Percentiles rank a stretch among this genome's conserved stretches.
phyloP scores from a whole-genome alignment of 2,888 invertebrate genomes.

The Peribatodes rhomboidaria region DNA sequence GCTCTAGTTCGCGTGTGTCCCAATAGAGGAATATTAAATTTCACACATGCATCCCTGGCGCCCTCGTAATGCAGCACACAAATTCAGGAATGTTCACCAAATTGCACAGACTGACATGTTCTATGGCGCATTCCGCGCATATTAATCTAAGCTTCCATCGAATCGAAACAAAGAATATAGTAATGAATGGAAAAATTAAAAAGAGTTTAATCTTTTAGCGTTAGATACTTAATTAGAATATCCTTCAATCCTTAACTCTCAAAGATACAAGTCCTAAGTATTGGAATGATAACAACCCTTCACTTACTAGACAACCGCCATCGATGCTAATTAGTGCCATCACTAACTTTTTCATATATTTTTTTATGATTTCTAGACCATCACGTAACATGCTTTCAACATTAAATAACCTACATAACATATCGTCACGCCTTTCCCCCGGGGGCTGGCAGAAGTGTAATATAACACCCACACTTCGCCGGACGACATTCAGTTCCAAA shows the following conservation, averaged over 20 bases:
- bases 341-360: neutral
- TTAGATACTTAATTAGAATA: neutral
- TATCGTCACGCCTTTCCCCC: too few species aligned
- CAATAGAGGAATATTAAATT: constrained; percentile 39
- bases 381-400: too few species aligned
- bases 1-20: constrained; percentile 26
- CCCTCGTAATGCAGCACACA: constrained; percentile 15
- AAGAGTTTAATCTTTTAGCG: neutral
- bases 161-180: too few species aligned
- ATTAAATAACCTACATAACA: neutral
- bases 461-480: too few species aligned
- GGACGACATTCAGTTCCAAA: too few species aligned
- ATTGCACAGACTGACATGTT: constrained; percentile 4
- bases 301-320: neutral
- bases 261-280: neutral
- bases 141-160: neutral
- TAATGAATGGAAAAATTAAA: too few species aligned
- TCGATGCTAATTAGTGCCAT: too few species aligned
- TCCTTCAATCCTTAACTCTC: neutral
- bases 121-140: constrained; percentile 1
- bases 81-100: constrained; percentile 8
- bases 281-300: too few species aligned
- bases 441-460: too few species aligned
- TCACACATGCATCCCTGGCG: constrained; percentile 29
- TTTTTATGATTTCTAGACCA: too few species aligned